Conservation (phyloP, 2,797 vertebrate genomes). For the Brotula barbata region DNA sequence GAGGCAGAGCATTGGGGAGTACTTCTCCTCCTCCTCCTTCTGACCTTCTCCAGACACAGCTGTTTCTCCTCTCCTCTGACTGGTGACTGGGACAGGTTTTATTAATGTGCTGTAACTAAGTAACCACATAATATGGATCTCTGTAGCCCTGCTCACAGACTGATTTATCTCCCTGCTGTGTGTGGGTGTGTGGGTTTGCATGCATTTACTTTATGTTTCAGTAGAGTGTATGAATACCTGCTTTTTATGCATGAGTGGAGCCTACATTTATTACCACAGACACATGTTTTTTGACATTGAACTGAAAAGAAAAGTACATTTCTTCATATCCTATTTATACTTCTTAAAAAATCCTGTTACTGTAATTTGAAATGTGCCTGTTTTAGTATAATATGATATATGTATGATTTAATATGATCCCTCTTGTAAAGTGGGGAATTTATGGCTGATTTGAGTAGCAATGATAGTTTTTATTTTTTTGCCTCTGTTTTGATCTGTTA, state of each 20-base stretch:
- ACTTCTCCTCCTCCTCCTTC: conserved; percentile 47
- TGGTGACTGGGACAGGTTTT: conserved; percentile 61
- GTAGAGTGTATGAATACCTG: conserved; percentile 31
- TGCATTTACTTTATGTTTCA: conserved; percentile 25
- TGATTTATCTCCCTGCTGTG: conserved; percentile 63
- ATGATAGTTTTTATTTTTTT: conserved; percentile 11
- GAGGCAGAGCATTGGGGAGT: conserved; percentile 34
- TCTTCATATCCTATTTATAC: not conserved
- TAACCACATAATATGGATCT: conserved; percentile 73
- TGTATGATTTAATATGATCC: too few relatives aligned
- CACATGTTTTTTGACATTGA: not conserved
- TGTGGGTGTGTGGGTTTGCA: conserved; percentile 25
- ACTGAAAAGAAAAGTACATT: not conserved
- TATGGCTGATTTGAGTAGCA: conserved; percentile 1
- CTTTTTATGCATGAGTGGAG: conserved; percentile 9
- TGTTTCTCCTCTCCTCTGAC: conserved; percentile 65
- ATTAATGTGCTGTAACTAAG: conserved; percentile 77
- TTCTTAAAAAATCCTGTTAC: not conserved
- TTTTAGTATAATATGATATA: too few relatives aligned
- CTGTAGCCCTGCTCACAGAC: conserved; percentile 53
- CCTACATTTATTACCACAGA: conserved; percentile 7
- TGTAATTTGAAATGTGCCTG: conserved; percentile 6
- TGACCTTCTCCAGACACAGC: conserved; percentile 68
- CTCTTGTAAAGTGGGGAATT: conserved; percentile 12
- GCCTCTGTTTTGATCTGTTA: not conserved